A percentile compares a stretch with the other conserved stretches of the same genome.
phyloP scores from a whole-genome alignment of 2,113 vertebrate genomes.

The Stegostoma tigrinum region DNA sequence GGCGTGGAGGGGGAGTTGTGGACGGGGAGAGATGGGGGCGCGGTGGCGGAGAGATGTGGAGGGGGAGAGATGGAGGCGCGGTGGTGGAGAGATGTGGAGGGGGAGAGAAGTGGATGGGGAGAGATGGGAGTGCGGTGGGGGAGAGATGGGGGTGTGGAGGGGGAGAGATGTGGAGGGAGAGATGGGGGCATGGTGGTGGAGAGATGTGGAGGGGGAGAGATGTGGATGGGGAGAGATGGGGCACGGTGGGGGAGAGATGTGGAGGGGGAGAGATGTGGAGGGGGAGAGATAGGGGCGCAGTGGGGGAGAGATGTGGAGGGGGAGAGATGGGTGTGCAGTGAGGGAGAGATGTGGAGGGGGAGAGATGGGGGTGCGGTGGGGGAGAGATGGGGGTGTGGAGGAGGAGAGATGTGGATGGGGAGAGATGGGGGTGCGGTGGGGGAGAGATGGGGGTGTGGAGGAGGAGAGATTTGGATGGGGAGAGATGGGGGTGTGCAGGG shows the following conservation, averaged over 20 bases:
- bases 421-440: neutral
- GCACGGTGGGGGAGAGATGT: neutral
- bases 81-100: neutral
- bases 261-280: neutral
- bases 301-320: rapidly evolving
- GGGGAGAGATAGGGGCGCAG: rapidly evolving
- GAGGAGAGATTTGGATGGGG: too few relatives aligned
- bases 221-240: neutral
- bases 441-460: neutral
- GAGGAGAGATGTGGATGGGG: neutral
- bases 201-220: neutral
- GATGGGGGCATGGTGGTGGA: neutral
- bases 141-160: neutral
- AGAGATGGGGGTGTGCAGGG: neutral
- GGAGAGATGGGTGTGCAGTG: neutral
- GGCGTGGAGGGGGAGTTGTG: neutral
- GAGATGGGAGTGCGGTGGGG: neutral
- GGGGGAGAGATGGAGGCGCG: neutral
- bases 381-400: too few relatives aligned
- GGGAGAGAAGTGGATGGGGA: neutral
- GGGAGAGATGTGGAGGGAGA: neutral
- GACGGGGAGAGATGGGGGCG: neutral
- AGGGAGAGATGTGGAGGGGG: rapidly evolving
- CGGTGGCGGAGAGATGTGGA: neutral
- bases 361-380: too few relatives aligned